Evolutionary conservation across 2,888 invertebrate species (phyloP).

Genomic region (Lymantria monacha): DNA sequence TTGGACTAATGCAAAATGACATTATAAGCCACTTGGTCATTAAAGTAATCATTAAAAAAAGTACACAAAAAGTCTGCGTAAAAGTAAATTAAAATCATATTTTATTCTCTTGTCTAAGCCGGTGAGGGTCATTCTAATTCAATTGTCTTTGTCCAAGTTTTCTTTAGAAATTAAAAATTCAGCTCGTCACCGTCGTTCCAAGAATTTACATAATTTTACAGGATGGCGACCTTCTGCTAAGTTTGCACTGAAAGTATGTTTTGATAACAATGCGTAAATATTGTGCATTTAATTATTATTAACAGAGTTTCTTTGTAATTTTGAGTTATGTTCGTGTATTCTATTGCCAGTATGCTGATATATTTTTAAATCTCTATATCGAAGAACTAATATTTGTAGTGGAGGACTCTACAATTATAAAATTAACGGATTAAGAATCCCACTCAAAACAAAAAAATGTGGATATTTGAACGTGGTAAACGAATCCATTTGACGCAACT

Average conservation of each 20-base stretch:
- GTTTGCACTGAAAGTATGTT: constrained; percentile 26
- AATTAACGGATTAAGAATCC: too few species aligned
- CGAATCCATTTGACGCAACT: too few species aligned
- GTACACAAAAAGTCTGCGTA: background rate
- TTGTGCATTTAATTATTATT: background rate
- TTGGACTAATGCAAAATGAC: background rate
- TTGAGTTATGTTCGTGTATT: too few species aligned
- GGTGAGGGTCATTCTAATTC: constrained; percentile 25
- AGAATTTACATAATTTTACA: constrained; percentile 41
- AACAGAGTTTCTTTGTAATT: too few species aligned
- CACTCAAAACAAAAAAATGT: too few species aligned
- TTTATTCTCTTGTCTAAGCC: constrained; percentile 14
- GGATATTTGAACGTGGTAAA: too few species aligned
- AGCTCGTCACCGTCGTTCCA: constrained; percentile 34
- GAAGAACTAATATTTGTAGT: too few species aligned
- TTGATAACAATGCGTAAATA: background rate
- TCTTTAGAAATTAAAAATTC: constrained; percentile 38
- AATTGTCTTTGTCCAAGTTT: constrained; percentile 33
- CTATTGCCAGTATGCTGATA: too few species aligned
- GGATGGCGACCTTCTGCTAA: constrained; percentile 20
- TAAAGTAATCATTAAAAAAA: background rate
- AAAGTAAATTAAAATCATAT: constrained; percentile 16
- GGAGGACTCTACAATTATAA: too few species aligned
- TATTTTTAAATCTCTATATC: too few species aligned
- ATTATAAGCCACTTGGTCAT: background rate